phyloP scores from a whole-genome alignment of 2,888 invertebrate genomes.

The Deilephila porcellus region DNA sequence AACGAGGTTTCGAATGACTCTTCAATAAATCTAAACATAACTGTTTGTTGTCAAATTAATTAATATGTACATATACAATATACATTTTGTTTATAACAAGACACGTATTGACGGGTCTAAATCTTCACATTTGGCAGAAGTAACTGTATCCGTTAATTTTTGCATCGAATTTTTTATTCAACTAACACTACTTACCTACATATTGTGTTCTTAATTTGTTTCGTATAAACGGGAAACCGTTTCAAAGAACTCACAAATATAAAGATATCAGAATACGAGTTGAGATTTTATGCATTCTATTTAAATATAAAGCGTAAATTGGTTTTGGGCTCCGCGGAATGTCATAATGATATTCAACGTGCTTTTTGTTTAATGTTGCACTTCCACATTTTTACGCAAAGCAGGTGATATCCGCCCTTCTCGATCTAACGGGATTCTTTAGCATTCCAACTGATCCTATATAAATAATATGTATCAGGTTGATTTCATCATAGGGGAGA shows the following conservation, averaged over 20 bases:
- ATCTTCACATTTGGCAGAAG: slow-evolving; percentile 16
- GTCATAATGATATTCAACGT: background rate
- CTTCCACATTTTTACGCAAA: slow-evolving; percentile 26
- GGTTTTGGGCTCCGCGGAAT: background rate
- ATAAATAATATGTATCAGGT: background rate
- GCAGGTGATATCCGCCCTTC: slow-evolving; percentile 13
- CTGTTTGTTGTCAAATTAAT: slow-evolving; percentile 15
- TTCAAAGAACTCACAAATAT: slow-evolving; percentile 4
- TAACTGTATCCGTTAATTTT: slow-evolving; percentile 22
- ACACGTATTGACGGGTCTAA: background rate
- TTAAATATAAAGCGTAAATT: background rate
- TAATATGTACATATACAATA: background rate
- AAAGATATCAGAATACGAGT: background rate
- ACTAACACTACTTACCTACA: slow-evolving; percentile 21
- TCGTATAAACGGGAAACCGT: slow-evolving; percentile 22
- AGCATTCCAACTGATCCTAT: slow-evolving; percentile 7
- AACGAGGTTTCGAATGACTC: background rate
- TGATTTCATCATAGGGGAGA: background rate
- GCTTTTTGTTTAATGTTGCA: slow-evolving; percentile 21
- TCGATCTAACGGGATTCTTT: slow-evolving; percentile 17
- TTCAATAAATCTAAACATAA: slow-evolving; percentile 15
- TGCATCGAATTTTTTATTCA: slow-evolving; percentile 18
- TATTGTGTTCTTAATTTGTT: slow-evolving; percentile 22
- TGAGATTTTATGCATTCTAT: slow-evolving; percentile 5
- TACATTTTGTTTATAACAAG: slow-evolving; percentile 8